Evolutionary conservation across 1,140 invertebrate genomes (phyloP), one percentile per base, ranked within the genome.

Genomic region (Conus betulinus): DNA sequence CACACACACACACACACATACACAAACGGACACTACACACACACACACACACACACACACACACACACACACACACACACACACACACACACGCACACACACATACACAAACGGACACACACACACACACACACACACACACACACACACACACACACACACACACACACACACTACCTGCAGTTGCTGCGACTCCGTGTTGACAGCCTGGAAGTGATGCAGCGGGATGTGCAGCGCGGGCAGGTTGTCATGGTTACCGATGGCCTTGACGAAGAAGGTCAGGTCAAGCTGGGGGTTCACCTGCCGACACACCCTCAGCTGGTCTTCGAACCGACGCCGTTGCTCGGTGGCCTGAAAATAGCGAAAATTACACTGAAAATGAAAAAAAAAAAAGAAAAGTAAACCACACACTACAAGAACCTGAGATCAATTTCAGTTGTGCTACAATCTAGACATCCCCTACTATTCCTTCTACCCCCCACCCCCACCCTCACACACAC

Each of bases 261-360:
- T 39, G 10, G 97, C 96, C 67, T 97, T 96, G 71, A 97, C 97
- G 91, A 98, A 96, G 92, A 97, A 97, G 1, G 96, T 96, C 88
- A 98, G 95, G 95, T 98, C 98, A 51, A 96, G 94, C 63, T 96
- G 95, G 71, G 97, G 96, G 79, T 97, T 97, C 4, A 98, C 97
- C 10, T 96, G 96, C 84, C 97, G 96, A 90, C 97, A 97, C 90
- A 97, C 97, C 17, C 96, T 96, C 88, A 97, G 96, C 57, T 98
- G 95, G 11, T 96, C 96, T 90, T 97, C 97, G 95, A 98, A 98
- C 87, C 97, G 96, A 89, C 97, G 96, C 17, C 96, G 96, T 93
- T 98, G 97, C 92, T 97, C 97, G 88, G 96, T 96, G 23, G 97
- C 97, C 98, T 98, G 95, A 20, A 94, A 83, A 63, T 11, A 63